Conservation (phyloP, 2,797 vertebrate species). For the Periophthalmus magnuspinnatus region DNA sequence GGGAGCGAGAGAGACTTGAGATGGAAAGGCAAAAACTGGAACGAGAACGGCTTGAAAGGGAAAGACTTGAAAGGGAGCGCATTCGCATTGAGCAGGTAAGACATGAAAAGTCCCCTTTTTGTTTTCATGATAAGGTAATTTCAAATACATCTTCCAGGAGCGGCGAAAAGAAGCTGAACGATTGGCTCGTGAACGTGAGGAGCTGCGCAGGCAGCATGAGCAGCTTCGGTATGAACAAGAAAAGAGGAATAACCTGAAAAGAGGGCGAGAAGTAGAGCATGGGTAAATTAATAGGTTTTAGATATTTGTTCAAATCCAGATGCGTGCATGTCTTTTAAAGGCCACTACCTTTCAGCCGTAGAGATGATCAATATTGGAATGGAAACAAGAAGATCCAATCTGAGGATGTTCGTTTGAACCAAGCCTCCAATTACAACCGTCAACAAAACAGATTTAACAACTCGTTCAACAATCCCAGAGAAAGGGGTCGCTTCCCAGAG, state of each 20-base stretch:
- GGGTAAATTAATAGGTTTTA: constrained; percentile 73
- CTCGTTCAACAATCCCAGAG: constrained; percentile 81
- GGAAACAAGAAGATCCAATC: constrained; percentile 91
- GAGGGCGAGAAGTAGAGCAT: constrained; percentile 92
- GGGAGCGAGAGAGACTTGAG: constrained; percentile 91
- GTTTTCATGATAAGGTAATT: background rate
- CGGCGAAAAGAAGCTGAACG: constrained; percentile 94
- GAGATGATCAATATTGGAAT: constrained; percentile 93
- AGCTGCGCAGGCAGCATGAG: constrained; percentile 93
- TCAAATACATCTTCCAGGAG: constrained; percentile 71
- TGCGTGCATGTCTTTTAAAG: background rate
- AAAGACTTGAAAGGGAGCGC: constrained; percentile 91
- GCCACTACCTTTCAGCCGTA: constrained; percentile 70
- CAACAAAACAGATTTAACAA: constrained; percentile 92
- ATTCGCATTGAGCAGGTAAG: constrained; percentile 95
- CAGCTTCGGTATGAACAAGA: constrained; percentile 97
- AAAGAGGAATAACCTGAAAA: constrained; percentile 93
- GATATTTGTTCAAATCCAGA: background rate
- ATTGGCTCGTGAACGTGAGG: constrained; percentile 93
- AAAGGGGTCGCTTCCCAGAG: constrained; percentile 87
- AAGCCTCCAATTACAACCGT: constrained; percentile 88
- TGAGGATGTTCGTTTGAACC: constrained; percentile 86
- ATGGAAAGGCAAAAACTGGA: constrained; percentile 94
- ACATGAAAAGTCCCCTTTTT: background rate
- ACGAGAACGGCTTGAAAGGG: constrained; percentile 92